Evolutionary conservation across 2,797 vertebrate genomes (phyloP).

Genomic region (Poliocrania exsul): DNA sequence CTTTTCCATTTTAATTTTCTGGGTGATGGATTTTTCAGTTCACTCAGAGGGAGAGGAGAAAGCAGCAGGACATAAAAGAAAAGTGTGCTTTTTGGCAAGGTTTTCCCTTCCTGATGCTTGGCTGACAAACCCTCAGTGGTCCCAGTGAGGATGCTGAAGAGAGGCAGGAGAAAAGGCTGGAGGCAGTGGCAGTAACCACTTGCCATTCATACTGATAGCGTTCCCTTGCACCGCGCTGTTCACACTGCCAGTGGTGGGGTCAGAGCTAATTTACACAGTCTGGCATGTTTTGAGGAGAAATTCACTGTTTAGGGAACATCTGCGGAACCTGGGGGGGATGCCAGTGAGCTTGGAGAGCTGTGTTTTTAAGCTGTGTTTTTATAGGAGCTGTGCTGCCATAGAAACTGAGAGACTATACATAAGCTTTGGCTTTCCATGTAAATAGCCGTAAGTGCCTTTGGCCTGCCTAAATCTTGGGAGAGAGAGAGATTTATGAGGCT

Average conservation of each 20-base stretch:
- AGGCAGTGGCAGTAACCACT: neutral
- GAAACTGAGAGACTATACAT: neutral
- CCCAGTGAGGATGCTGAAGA: neutral
- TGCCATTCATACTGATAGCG: fast-evolving
- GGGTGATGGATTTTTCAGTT: neutral
- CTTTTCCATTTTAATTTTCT: slow-evolving; percentile 15
- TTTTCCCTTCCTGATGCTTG: neutral
- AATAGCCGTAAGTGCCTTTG: slow-evolving; percentile 18
- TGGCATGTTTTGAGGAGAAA: neutral
- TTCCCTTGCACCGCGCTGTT: fast-evolving
- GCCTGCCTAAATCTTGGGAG: neutral
- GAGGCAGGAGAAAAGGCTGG: neutral
- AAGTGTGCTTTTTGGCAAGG: neutral
- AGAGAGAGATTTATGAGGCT: neutral
- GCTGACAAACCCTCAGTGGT: fast-evolving
- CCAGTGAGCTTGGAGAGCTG: neutral
- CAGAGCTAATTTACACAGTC: neutral
- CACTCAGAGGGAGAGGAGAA: neutral
- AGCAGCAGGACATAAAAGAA: neutral
- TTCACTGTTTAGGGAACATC: neutral
- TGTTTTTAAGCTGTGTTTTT: slow-evolving; percentile 19
- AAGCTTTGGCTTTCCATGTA: neutral
- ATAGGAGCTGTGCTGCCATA: slow-evolving; percentile 19
- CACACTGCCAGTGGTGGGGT: fast-evolving
- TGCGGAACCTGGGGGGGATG: neutral